phyloP scores from a whole-genome alignment of 2,888 invertebrate species.

The Eupithecia subfuscata region DNA sequence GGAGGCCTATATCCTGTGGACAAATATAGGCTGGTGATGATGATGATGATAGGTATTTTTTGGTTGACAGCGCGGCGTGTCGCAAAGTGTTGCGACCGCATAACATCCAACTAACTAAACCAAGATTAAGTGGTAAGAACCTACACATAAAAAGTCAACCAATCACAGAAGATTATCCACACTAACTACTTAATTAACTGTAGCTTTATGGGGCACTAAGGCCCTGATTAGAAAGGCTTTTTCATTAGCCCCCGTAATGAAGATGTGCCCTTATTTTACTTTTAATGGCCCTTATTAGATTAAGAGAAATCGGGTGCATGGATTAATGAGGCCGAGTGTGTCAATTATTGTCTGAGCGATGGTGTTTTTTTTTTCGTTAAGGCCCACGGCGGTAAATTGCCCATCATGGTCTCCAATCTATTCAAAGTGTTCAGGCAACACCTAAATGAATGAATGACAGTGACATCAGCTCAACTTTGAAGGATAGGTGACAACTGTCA shows the following conservation, averaged over 20 bases:
- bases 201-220: constrained; percentile 22
- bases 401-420: no score
- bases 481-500: no score
- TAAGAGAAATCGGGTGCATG: not conserved
- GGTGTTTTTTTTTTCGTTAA: not conserved
- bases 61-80: not conserved
- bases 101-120: not conserved
- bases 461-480: no score
- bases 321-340: not conserved
- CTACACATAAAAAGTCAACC: not conserved
- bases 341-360: not conserved
- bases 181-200: constrained; percentile 18
- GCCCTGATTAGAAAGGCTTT: constrained; percentile 25
- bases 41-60: no score
- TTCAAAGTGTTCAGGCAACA: no score
- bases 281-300: not conserved
- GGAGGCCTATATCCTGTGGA: no score
- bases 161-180: constrained; percentile 2
- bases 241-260: constrained; percentile 21
- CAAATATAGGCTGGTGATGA: no score
- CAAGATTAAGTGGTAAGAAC: not conserved
- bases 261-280: not conserved
- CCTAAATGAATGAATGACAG: no score
- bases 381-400: no score
- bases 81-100: not conserved